phyloP scores from a whole-genome alignment of 2,797 vertebrate species.

The Falco berigora region DNA sequence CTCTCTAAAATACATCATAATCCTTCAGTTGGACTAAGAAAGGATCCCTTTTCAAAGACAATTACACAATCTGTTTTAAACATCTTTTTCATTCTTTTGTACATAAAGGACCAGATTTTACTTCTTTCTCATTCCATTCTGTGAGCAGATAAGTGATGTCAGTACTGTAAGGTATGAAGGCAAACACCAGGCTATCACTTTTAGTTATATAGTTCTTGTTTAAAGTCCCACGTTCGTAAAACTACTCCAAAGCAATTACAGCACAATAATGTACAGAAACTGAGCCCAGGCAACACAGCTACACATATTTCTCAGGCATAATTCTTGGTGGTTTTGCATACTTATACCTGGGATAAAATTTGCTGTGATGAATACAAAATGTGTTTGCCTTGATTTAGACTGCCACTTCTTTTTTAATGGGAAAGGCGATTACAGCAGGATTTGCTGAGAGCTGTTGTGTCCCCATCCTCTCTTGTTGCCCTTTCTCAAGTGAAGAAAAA shows the following conservation, averaged over 20 bases:
- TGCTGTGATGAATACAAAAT: not conserved
- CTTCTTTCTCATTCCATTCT: not conserved
- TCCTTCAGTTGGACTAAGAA: not conserved
- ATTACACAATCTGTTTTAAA: not conserved
- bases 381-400: not conserved
- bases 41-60: not conserved
- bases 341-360: not conserved
- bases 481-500: not conserved
- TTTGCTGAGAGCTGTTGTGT: not conserved
- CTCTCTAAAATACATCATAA: slow-evolving; percentile 38
- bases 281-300: not conserved
- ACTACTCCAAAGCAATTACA: not conserved
- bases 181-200: not conserved
- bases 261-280: not conserved
- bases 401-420: not conserved
- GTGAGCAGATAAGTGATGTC: not conserved
- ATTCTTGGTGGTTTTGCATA: not conserved
- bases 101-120: not conserved
- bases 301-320: not conserved
- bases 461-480: not conserved
- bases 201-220: not conserved
- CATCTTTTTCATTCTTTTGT: not conserved
- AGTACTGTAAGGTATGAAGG: not conserved
- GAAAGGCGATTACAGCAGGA: not conserved
- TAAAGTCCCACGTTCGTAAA: not conserved